Conservation (phyloP, 2,888 invertebrate species). For the Tetragonisca angustula region DNA sequence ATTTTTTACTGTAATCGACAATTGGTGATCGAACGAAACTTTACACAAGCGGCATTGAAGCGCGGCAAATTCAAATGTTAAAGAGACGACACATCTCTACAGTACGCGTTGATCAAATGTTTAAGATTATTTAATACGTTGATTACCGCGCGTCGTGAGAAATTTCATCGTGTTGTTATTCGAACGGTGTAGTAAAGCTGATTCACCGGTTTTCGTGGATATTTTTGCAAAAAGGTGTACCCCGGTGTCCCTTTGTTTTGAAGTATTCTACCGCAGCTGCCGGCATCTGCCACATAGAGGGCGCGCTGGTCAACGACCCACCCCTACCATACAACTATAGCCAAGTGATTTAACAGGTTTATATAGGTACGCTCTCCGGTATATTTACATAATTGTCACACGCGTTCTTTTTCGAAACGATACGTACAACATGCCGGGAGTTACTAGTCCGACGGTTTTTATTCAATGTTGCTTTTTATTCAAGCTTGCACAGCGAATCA, state of each 20-base stretch:
- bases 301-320: conserved; percentile 64
- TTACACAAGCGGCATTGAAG: not conserved
- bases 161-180: not conserved
- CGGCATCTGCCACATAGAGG: conserved; percentile 55
- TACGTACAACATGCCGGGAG: conserved; percentile 15
- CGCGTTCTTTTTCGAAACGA: conserved; percentile 34
- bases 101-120: not conserved
- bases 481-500: conserved; percentile 63
- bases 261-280: conserved; percentile 42
- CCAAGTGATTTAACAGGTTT: conserved; percentile 56
- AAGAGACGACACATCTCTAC: not conserved
- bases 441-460: conserved; percentile 66
- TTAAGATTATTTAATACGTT: not conserved
- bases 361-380: conserved; percentile 8
- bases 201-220: not conserved
- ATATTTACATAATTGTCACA: conserved; percentile 40
- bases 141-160: not conserved
- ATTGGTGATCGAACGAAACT: not conserved
- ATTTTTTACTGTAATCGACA: not conserved
- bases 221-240: not conserved
- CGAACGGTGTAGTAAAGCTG: not conserved
- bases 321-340: conserved; percentile 57
- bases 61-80: not conserved
- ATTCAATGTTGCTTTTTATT: conserved; percentile 68
- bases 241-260: conserved; percentile 54